Percentiles rank a stretch among this genome's conserved stretches.
phyloP scores from a whole-genome alignment of 2,797 vertebrate species.

The Rhodeus uyekii region DNA sequence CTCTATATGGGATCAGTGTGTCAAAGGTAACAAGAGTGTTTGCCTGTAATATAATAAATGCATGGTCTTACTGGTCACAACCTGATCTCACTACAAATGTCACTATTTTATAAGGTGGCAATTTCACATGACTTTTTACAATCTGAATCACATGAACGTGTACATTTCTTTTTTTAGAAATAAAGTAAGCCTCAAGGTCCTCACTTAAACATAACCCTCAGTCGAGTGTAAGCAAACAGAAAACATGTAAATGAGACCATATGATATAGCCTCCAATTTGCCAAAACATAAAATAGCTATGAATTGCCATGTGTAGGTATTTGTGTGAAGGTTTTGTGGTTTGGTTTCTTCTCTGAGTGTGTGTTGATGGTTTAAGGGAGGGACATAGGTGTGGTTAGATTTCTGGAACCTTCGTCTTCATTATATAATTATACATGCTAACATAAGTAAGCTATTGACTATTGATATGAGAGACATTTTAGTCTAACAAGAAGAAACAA shows the following conservation, averaged over 20 bases:
- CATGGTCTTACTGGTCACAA: not conserved
- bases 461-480: constrained; percentile 61
- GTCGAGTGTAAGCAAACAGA: not conserved
- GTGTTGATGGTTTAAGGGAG: not conserved
- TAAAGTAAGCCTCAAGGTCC: not conserved
- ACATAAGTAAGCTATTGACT: constrained; percentile 75
- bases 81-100: not conserved
- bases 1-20: constrained; percentile 2
- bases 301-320: not conserved
- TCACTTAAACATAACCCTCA: too few relatives aligned
- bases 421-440: constrained; percentile 64
- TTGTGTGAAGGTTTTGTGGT: not conserved
- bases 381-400: constrained; percentile 55
- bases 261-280: not conserved
- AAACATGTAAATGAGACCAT: not conserved
- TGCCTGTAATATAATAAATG: not conserved
- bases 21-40: not conserved
- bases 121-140: not conserved
- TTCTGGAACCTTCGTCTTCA: constrained; percentile 64
- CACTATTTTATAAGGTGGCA: not conserved
- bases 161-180: too few relatives aligned
- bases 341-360: not conserved
- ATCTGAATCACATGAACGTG: not conserved
- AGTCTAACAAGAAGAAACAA: constrained; percentile 31
- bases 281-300: not conserved